Conservation (phyloP, 1,140 invertebrate genomes). For the Sminthurinus signatus region DNA sequence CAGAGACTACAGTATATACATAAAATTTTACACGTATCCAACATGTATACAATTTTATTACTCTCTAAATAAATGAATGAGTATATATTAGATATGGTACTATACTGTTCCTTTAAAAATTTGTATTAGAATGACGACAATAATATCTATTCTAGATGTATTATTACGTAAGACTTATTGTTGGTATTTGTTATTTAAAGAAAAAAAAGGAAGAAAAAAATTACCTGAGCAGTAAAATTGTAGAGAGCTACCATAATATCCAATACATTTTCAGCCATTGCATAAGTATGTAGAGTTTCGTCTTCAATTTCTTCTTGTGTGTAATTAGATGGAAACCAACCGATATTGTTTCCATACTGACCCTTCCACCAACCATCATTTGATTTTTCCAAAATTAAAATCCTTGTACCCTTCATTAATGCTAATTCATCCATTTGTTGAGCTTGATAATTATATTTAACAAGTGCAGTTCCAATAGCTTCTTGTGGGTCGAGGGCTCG, state of each 20-base stretch:
- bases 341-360: conserved; percentile 52
- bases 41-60: too few species aligned
- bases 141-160: too few species aligned
- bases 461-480: conserved; percentile 82
- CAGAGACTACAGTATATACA: too few species aligned
- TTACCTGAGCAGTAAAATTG: conserved; percentile 57
- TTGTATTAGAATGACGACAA: too few species aligned
- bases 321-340: conserved; percentile 98
- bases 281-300: conserved; percentile 79
- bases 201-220: too few species aligned
- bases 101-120: too few species aligned
- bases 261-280: conserved; percentile 84
- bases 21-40: too few species aligned
- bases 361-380: conserved; percentile 99
- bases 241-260: conserved; percentile 93
- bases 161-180: too few species aligned
- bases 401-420: conserved; percentile 80
- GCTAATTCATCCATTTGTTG: conserved; percentile 95
- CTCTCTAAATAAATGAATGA: too few species aligned
- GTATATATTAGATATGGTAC: too few species aligned
- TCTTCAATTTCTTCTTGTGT: conserved; percentile 82
- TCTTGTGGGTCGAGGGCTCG: conserved; percentile 74
- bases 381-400: conserved; percentile 95
- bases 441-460: conserved; percentile 96
- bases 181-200: too few species aligned